Base-by-base conservation (phyloP, 2,797 vertebrate genomes). In the Onychomys leucogaster region DNA sequence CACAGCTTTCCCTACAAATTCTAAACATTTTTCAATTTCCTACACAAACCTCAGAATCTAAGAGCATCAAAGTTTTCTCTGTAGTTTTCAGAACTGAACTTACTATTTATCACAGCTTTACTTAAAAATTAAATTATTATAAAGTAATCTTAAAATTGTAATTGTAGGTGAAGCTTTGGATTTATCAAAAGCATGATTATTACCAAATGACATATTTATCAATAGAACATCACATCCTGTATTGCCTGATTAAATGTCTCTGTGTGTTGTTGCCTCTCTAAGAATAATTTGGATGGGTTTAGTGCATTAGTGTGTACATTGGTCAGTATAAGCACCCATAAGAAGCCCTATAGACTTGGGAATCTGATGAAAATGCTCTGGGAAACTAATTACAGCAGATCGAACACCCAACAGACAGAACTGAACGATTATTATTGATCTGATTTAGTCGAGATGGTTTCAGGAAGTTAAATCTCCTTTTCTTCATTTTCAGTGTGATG, bases 401-500 rank as follows among this genome's bases (percentile, higher is more conserved):
- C 93, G 78, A 93, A 41, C 2, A 67, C 32, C 27, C 25, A 43
- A n/a, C 17, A 73, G 80, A 65, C 73, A 77, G 32, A 76, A 71
- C 46, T 67, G 65, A 87, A 86, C 75, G 9, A 73, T 65, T 55
- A 84, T 57, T 83, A 90, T 92, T 95, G 88, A 88, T 88, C 52
- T 65, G 69, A 14, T 81, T 82, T 46, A 43, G 46, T 84, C 71
- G 82, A 92, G 94, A 90, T 87, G 8, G 91, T 41, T 92, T 34
- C 32, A 92, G 80, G 90, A 91, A 59, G 86, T 85, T 92, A 90
- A 92, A 71, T 83, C 21, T 12, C 67, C 34, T 6, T 75, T 92
- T 78, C 46, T 65, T 84, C n/a, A 71, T 83, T 77, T 95, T 95
- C 69, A 81, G 25, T 83, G 25, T 84, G 89, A 87, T 90, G 87